A percentile compares a stretch with the other conserved stretches of the same genome.
Evolutionary conservation across 1,140 invertebrate genomes (phyloP).

Genomic region (Melipona quadrifasciata): DNA sequence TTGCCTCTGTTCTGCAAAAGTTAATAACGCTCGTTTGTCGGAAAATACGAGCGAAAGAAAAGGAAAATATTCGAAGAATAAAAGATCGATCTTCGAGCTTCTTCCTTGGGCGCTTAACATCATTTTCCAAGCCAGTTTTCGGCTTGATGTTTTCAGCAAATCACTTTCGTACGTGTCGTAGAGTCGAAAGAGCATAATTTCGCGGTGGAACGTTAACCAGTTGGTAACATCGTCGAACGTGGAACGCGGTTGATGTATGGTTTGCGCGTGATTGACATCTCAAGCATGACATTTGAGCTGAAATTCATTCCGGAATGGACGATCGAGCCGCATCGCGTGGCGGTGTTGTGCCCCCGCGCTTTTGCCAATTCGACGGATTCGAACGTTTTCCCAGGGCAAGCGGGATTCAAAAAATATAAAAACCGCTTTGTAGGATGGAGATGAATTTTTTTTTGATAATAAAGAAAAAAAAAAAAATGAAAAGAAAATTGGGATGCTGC

Average conservation of each 20-base stretch:
- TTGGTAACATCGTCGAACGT: conserved; percentile 45
- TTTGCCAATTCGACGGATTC: neutral
- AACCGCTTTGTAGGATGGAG: no score
- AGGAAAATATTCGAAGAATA: neutral
- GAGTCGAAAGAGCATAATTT: neutral
- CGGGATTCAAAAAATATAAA: no score
- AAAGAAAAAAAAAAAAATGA: no score
- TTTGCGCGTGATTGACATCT: conserved; percentile 28
- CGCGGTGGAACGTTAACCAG: neutral
- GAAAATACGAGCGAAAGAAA: neutral
- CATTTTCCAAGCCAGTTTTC: neutral
- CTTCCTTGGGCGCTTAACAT: no score
- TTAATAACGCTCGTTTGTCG: neutral
- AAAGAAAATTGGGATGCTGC: no score
- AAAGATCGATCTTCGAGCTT: no score
- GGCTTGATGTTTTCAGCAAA: neutral
- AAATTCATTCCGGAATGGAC: neutral
- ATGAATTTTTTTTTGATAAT: no score
- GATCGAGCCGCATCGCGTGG: no score
- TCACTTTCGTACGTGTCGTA: neutral
- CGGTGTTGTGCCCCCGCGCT: no score
- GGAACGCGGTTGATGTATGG: neutral
- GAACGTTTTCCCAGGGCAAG: neutral
- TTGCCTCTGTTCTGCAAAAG: neutral
- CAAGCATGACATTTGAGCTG: conserved; percentile 25